Evolutionary conservation across 2,113 vertebrate genomes (phyloP), one percentile per base, ranked within the genome.

Genomic region (Brachyistius frenatus): DNA sequence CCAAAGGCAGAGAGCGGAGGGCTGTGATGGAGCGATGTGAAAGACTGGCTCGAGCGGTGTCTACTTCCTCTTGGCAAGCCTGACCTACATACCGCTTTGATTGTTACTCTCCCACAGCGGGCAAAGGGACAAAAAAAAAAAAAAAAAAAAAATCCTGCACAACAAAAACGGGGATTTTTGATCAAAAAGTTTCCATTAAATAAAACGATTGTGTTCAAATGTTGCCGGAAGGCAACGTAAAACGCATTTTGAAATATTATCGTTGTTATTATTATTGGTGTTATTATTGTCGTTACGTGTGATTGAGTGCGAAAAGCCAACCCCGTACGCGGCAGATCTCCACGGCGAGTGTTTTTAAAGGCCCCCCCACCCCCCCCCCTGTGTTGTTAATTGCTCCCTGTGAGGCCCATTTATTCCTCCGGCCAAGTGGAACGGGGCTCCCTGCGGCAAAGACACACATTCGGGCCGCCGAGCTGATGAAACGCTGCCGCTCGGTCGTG

Each of bases 1-100:
- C 78, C 80, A 82, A 84, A 85, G 46, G 75, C 55, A 52, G 73
- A 52, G 73, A 67, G 72, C n/a, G 44, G 44, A 78, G 63, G 61
- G 41, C 23, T 15, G 23, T 74, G 83, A 81, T 60, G 71, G 71
- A 86, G 73, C 60, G 58, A 67, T 63, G 64, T 66, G 74, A 83
- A 58, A 82, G 72, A 66, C 50, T 23, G 58, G 50, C 78, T 54
- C 60, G 64, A 89, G 74, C 64, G 5, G 53, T 47, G 76, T 62
- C 83, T 36, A 47, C 76, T 81, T 70, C 23, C 58, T 30, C 74
- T 70, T 78, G 65, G 69, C 5, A 23, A 87, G 76, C 39, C 83
- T 91, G 93, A 92, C 91, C 92, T 92, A 93, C 76, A 91, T 92
- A 85, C 78, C 37, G 81, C 52, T 64, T 23, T 79, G 76, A 90